A percentile compares a stretch with the other conserved stretches of the same genome.
These are phyloP conservation scores for Delia radicum DNA, from an alignment of 1,140 invertebrate genomes.

Conservation along the genomic window DNA sequence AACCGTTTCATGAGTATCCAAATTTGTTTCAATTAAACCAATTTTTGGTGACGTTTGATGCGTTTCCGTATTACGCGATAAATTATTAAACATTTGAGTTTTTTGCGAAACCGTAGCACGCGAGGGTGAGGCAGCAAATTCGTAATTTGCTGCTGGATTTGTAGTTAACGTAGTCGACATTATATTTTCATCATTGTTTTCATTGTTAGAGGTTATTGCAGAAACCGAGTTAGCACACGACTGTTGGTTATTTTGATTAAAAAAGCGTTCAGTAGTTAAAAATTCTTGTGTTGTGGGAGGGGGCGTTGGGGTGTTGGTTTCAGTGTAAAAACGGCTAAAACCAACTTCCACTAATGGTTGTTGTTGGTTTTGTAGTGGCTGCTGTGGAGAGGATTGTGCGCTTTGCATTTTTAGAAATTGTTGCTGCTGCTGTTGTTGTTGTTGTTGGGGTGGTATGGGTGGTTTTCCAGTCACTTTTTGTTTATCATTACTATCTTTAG, in stretches of 20 bases:
- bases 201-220: not conserved
- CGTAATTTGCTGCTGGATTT: not conserved
- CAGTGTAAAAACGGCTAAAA: slow-evolving; percentile 20
- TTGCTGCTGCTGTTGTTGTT: slow-evolving; percentile 16
- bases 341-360: slow-evolving; percentile 7
- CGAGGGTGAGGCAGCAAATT: slow-evolving; percentile 33
- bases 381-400: slow-evolving; percentile 11
- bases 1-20: slow-evolving; percentile 69
- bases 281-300: slow-evolving; percentile 30
- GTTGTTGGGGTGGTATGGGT: not conserved
- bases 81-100: slow-evolving; percentile 46
- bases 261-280: slow-evolving; percentile 38
- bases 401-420: slow-evolving; percentile 32
- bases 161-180: not conserved
- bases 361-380: slow-evolving; percentile 8
- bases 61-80: slow-evolving; percentile 22
- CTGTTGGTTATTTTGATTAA: slow-evolving; percentile 9
- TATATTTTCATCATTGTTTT: not conserved
- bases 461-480: slow-evolving; percentile 14
- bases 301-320: not conserved
- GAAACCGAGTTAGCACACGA: slow-evolving; percentile 1
- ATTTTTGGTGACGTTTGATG: slow-evolving; percentile 33
- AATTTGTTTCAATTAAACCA: slow-evolving; percentile 82
- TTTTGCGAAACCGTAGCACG: slow-evolving; percentile 38
- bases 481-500: not conserved